Percentiles rank a stretch among this genome's conserved stretches.
phyloP scores from a whole-genome alignment of 2,113 vertebrate genomes.

The Haemorhous mexicanus region DNA sequence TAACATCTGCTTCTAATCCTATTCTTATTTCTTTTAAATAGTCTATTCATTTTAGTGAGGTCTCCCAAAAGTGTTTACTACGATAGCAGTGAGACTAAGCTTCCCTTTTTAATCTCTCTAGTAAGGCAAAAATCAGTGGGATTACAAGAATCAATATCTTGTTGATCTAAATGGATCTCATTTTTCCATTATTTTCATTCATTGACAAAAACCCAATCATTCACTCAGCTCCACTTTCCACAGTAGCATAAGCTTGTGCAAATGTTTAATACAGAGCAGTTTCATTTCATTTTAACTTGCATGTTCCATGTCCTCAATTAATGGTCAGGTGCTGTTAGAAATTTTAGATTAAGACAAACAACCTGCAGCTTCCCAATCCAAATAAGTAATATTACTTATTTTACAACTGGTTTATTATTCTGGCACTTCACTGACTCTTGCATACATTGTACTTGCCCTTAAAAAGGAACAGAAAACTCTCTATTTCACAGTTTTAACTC shows the following conservation, averaged over 20 bases:
- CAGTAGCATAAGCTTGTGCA: not conserved
- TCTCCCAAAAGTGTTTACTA: not conserved
- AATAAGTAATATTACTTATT: not conserved
- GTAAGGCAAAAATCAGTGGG: not conserved
- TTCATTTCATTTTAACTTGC: not conserved
- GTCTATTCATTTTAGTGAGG: not conserved
- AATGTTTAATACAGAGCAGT: not conserved
- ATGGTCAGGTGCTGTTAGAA: not conserved
- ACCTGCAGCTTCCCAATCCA: not conserved
- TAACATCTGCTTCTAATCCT: not conserved
- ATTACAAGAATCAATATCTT: not conserved
- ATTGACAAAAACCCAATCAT: not conserved
- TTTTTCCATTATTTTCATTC: not conserved
- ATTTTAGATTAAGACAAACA: slow-evolving; percentile 11
- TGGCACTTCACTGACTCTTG: not conserved
- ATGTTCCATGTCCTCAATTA: not conserved
- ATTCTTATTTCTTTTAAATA: not conserved
- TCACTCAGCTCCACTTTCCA: not conserved
- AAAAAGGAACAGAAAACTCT: not conserved
- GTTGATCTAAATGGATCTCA: not conserved
- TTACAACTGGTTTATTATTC: not conserved
- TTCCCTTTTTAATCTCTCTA: not conserved
- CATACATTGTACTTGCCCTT: not conserved
- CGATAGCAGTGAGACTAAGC: not conserved
- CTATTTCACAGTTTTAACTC: not conserved